Evolutionary conservation across 2,113 vertebrate genomes (phyloP), one percentile per base, ranked within the genome.

Genomic region (Diglossa brunneiventris): DNA sequence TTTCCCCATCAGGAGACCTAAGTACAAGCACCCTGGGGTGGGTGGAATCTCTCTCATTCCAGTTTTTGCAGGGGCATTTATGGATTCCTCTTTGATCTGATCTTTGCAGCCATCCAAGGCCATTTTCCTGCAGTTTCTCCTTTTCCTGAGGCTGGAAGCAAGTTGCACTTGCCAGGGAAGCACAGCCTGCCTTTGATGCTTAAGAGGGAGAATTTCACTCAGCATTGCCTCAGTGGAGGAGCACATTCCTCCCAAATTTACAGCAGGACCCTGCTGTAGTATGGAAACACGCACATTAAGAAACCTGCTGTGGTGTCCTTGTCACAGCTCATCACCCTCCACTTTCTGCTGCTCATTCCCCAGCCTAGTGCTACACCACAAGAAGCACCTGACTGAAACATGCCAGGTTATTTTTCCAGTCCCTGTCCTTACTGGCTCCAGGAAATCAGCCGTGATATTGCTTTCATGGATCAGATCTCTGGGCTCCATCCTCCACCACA

Each of bases 371-470:
- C 64, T 63, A 27, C 0, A 0, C 58, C 64, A 44, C 33, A 62
- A 70, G 69, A 24, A 63, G 7, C n/a, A 31, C 35, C 61, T 91
- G 61, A 31, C 27, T 76, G 69, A 75, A 94, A 84, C 42, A 52
- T 0, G 24, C 33, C 64, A 24, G 83, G 66, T 21, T 82, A 49
- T 63, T 92, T 94, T 87, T 50, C 81, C 42, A 75, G 22, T 44
- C 68, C 64, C 83, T 75, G 84, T 68, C 75, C 81, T 82, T 56
- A 72, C 35, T 66, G 83, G 74, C 82, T 69, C 39, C 41, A 49
- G 70, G 49, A 85, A 91, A 79, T 72, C 74, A 56, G 41, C 77
- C 0, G 0, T 84, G 78, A 85, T 79, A 87, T 30, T 83, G 81
- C 62, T 85, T 56, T 87, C 74, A 44, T 9, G 0, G 30, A 82